A percentile compares a stretch with the other conserved stretches of the same genome.
These are phyloP conservation scores for Daubentonia madagascariensis DNA, from an alignment of 2,113 vertebrate genomes.

Conservation along the genomic window DNA sequence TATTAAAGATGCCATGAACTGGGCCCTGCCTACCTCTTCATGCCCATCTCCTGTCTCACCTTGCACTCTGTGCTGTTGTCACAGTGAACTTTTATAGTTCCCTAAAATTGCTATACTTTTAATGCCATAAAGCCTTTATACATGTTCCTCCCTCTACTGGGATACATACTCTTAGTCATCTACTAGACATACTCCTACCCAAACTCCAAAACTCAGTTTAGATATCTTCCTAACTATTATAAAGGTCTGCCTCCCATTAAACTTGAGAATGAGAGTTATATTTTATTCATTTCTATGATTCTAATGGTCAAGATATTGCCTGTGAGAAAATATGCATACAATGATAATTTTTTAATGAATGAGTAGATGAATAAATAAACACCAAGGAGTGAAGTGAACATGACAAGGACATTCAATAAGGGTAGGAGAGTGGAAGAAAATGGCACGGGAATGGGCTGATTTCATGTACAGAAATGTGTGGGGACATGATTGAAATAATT, in stretches of 20 bases:
- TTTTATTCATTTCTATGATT: not conserved
- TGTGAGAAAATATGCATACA: not conserved
- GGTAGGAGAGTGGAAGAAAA: accelerated
- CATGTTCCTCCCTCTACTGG: not conserved
- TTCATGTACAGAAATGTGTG: not conserved
- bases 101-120: not conserved
- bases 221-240: not conserved
- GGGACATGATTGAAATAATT: not conserved
- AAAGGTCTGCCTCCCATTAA: not conserved
- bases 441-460: not conserved
- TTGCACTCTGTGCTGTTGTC: not conserved
- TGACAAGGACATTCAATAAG: not conserved
- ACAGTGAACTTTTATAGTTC: not conserved
- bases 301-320: not conserved
- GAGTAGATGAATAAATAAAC: not conserved
- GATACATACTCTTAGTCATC: not conserved
- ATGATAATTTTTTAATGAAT: not conserved
- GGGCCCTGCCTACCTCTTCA: not conserved
- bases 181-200: not conserved
- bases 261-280: not conserved
- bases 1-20: not conserved
- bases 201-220: not conserved
- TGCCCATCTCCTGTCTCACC: too few species aligned
- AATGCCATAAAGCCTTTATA: not conserved
- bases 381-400: not conserved